Base-by-base conservation (phyloP, 2,888 invertebrate genomes). In the Rhopalosiphum nymphaeae region DNA sequence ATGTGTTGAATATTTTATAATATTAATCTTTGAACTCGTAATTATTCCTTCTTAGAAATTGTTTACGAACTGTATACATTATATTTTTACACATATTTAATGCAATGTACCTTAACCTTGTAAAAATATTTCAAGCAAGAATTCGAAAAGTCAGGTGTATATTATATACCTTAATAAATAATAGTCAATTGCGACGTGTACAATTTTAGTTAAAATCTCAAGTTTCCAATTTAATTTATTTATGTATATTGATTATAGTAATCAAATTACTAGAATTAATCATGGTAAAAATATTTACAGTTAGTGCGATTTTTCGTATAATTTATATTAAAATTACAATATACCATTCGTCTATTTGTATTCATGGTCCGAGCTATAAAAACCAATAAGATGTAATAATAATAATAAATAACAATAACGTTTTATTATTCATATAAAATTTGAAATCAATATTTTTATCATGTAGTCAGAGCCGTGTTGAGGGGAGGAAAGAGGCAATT, bases 1-100 rank as follows among this genome's bases (percentile, higher is more conserved):
- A 53, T 53, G 78, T 78, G 21, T 78, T 78, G 78, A 78, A 36
- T 78, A 78, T 36, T 36, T 78, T 3, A 36, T 44, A 85, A 85
- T 91, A 85, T 85, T 91, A 29, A 91, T 85, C 44, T 91, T 85
- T 91, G 91, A 85, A 85, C 91, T 56, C 44, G 21, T 29, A 29
- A 89, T 89, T 84, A 67, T 36, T 78, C 67, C 10, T n/a, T 78
- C 42, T 36, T 0, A 36, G 53, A 36, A 91, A 91, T 53, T 13
- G 49, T 91, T 91, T 91, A 42, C 29, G 29, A 91, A 29, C 42
- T 53, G 29, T 84, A n/a, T 49, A 67, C 3, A 36, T 53, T 61
- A 46, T 90, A 29, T 44, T 88, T 53, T 89, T 53, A 29, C 29
- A 42, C 84, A 42, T 46, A 25, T 84, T 84, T 84, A 84, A 84